These are phyloP conservation scores for Protaetia brevitarsis DNA, from an alignment of 1,140 invertebrate species.

Conservation along the genomic window DNA sequence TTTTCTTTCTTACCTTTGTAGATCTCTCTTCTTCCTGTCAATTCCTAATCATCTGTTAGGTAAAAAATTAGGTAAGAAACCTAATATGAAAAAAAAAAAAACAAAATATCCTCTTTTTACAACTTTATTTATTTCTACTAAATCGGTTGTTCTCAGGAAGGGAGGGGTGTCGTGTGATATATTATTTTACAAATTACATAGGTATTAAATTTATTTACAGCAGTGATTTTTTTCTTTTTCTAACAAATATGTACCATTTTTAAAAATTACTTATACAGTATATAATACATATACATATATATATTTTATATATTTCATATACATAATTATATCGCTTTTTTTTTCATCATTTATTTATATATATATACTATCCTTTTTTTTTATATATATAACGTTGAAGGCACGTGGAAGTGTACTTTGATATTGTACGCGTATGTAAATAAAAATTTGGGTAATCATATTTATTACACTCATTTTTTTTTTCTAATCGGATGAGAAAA, in stretches of 20 bases:
- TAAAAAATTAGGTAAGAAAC: no score
- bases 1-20: no score
- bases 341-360: background rate
- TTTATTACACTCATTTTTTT: background rate
- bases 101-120: no score
- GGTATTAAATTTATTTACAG: conserved; percentile 19
- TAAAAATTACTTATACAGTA: conserved; percentile 13
- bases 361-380: background rate
- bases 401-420: conserved; percentile 4
- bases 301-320: no score
- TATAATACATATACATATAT: conserved; percentile 1
- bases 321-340: background rate
- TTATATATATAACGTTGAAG: conserved; percentile 6
- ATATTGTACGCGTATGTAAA: background rate
- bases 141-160: no score
- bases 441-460: no score
- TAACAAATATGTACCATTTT: background rate
- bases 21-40: no score
- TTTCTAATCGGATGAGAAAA: no score
- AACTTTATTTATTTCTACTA: no score
- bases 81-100: no score
- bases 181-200: conserved; percentile 17
- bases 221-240: background rate
- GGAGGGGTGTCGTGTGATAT: background rate
- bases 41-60: no score